phyloP scores from a whole-genome alignment of 2,113 vertebrate species.

The Microcebus murinus region DNA sequence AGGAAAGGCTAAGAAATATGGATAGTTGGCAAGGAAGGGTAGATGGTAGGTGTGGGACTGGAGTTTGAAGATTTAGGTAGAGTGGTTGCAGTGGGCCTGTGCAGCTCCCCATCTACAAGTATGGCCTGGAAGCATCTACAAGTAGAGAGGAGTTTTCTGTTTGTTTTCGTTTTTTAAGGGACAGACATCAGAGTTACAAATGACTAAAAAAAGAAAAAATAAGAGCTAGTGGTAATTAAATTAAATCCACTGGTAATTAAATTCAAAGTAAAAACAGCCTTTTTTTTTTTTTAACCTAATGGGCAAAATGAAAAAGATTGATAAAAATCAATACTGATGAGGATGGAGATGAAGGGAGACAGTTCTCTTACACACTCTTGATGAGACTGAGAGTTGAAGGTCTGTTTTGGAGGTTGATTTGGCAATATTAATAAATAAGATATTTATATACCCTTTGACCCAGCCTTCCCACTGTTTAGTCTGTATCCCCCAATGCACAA shows the following conservation, averaged over 20 bases:
- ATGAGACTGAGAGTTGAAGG: background rate
- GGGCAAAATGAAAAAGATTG: background rate
- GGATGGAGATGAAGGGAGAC: background rate
- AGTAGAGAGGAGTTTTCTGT: background rate
- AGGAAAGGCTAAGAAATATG: background rate
- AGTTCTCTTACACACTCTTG: background rate
- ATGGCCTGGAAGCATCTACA: background rate
- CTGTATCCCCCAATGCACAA: background rate
- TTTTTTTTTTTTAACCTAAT: background rate
- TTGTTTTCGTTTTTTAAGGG: background rate
- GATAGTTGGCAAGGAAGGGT: background rate
- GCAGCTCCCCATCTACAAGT: background rate
- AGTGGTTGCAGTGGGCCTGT: background rate
- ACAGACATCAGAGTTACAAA: background rate
- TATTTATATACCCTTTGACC: background rate
- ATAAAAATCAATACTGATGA: background rate
- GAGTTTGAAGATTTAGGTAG: background rate
- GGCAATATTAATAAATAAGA: background rate
- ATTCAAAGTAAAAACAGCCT: background rate
- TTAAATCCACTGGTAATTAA: background rate
- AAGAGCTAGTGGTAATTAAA: background rate
- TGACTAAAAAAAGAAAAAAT: background rate
- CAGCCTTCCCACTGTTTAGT: background rate
- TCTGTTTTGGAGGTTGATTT: background rate
- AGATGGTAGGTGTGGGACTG: background rate